Evolutionary conservation across 2,113 vertebrate species (phyloP).

Genomic region (Syrrhaptes paradoxus): DNA sequence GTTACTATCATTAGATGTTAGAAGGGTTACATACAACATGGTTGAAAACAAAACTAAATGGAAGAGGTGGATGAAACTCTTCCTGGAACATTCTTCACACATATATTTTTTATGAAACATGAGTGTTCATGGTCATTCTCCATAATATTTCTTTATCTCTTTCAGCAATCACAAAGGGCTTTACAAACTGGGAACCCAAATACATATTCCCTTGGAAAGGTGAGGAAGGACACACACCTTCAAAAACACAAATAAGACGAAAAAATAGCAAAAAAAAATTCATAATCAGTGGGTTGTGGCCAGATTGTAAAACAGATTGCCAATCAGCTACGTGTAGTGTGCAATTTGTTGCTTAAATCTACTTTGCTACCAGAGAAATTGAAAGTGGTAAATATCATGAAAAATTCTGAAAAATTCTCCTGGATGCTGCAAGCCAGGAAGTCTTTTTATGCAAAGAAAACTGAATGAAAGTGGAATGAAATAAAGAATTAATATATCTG

Average conservation of each 20-base stretch:
- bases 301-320: slow-evolving; percentile 32
- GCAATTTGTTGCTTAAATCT: background rate
- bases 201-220: background rate
- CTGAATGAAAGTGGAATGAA: background rate
- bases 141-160: background rate
- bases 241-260: background rate
- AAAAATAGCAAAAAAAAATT: background rate
- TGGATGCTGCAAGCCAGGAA: background rate
- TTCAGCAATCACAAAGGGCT: background rate
- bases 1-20: background rate
- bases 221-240: background rate
- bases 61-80: background rate
- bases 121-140: background rate
- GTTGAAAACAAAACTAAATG: background rate
- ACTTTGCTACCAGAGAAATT: background rate
- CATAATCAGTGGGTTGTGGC: background rate
- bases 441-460: background rate
- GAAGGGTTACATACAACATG: background rate
- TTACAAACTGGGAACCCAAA: background rate
- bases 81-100: background rate
- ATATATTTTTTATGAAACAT: background rate
- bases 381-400: background rate
- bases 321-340: background rate
- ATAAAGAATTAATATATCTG: background rate
- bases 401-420: background rate